phyloP scores from a whole-genome alignment of 2,113 vertebrate species.

The Lates calcarifer region DNA sequence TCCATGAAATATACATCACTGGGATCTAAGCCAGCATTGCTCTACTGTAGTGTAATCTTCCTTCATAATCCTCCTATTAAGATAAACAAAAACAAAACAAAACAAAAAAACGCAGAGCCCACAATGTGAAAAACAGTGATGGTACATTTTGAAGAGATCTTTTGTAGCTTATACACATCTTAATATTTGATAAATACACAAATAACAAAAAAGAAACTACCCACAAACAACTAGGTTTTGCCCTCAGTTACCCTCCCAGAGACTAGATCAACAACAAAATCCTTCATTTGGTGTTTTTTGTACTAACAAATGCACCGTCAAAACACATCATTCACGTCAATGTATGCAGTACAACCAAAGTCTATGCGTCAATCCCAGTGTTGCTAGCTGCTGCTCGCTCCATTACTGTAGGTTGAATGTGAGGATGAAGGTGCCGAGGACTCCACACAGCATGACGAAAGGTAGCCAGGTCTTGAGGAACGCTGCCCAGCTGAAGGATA shows the following conservation, averaged over 20 bases:
- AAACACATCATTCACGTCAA: slow-evolving; percentile 18
- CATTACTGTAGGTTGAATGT: slow-evolving; percentile 90
- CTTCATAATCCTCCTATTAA: neutral
- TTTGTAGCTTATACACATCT: neutral
- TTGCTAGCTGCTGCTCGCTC: neutral
- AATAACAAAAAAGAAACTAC: slow-evolving; percentile 3
- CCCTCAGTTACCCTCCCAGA: neutral
- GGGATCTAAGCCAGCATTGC: neutral
- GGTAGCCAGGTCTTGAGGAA: slow-evolving; percentile 98
- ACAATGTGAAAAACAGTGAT: neutral
- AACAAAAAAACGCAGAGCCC: slow-evolving; percentile 5
- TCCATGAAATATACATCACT: slow-evolving; percentile 47
- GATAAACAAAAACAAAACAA: slow-evolving; percentile 10
- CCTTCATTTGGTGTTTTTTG: slow-evolving; percentile 7
- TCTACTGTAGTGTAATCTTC: neutral
- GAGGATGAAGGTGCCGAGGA: slow-evolving; percentile 88
- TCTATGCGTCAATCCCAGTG: slow-evolving; percentile 14
- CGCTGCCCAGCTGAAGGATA: slow-evolving; percentile 86
- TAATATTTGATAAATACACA: neutral
- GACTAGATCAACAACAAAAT: slow-evolving; percentile 3
- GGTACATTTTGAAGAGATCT: neutral
- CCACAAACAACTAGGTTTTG: neutral
- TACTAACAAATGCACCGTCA: slow-evolving; percentile 7
- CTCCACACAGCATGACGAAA: slow-evolving; percentile 90
- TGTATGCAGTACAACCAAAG: slow-evolving; percentile 25